phyloP scores from a whole-genome alignment of 2,888 invertebrate genomes.

The Bellardia pandia region DNA sequence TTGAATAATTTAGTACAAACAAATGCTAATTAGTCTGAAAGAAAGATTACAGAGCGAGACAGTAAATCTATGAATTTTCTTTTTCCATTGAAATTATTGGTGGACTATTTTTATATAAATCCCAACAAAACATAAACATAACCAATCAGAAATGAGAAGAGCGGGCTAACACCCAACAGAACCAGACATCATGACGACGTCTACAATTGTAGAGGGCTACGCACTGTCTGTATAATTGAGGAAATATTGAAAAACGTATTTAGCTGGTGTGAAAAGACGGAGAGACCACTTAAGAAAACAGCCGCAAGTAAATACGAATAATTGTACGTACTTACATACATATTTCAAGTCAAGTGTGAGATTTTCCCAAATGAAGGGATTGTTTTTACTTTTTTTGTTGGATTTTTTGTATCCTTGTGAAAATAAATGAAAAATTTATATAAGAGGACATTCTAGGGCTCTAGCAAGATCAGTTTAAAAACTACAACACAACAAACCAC shows the following conservation, averaged over 20 bases:
- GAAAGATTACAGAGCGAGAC: not conserved
- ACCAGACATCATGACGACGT: slow-evolving; percentile 65
- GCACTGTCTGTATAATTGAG: not conserved
- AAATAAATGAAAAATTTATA: slow-evolving; percentile 22
- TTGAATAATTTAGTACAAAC: not conserved
- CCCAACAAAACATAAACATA: not conserved
- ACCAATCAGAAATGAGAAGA: slow-evolving; percentile 58
- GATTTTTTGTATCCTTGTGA: slow-evolving; percentile 22
- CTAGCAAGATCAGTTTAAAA: slow-evolving; percentile 50
- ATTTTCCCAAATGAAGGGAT: slow-evolving; percentile 58
- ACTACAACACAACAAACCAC: slow-evolving; percentile 39
- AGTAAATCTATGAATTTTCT: not conserved
- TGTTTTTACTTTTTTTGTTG: slow-evolving; percentile 11
- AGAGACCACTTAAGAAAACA: slow-evolving; percentile 54
- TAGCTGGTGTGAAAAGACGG: slow-evolving; percentile 16
- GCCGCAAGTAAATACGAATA: slow-evolving; percentile 32
- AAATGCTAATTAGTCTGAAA: not conserved
- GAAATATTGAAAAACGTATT: slow-evolving; percentile 20
- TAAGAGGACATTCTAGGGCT: slow-evolving; percentile 38
- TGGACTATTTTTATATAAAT: slow-evolving; percentile 53
- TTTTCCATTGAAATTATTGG: slow-evolving; percentile 43
- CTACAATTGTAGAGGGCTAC: not conserved
- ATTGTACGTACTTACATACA: slow-evolving; percentile 4
- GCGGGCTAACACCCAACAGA: slow-evolving; percentile 2
- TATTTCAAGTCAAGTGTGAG: slow-evolving; percentile 65